A percentile compares a stretch with the other conserved stretches of the same genome.
phyloP scores from a whole-genome alignment of 1,140 invertebrate genomes.

The Euschistus heros region DNA sequence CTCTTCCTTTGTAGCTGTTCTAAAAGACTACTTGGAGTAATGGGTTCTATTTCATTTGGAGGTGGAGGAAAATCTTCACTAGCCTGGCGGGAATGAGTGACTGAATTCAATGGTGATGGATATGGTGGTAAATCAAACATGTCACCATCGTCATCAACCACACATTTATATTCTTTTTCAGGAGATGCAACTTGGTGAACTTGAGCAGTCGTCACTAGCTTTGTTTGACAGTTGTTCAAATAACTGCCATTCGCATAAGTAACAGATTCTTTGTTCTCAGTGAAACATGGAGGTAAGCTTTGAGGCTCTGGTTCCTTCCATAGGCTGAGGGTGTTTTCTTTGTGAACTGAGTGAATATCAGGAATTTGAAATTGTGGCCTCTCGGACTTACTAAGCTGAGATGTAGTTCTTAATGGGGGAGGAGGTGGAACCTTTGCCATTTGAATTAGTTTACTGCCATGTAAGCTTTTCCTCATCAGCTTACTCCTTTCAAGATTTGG shows the following conservation, averaged over 20 bases:
- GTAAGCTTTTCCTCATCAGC: constrained; percentile 80
- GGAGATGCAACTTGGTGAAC: constrained; percentile 62
- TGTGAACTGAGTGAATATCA: constrained; percentile 28
- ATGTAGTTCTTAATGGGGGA: constrained; percentile 73
- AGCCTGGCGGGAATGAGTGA: constrained; percentile 66
- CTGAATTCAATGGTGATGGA: constrained; percentile 57
- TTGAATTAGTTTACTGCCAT: constrained; percentile 57
- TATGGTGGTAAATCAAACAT: constrained; percentile 58
- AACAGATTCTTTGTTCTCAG: constrained; percentile 36
- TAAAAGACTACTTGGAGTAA: constrained; percentile 46
- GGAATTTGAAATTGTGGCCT: constrained; percentile 41
- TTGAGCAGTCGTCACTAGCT: constrained; percentile 65
- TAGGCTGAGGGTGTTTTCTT: constrained; percentile 8
- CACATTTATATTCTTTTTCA: constrained; percentile 37
- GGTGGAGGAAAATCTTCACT: constrained; percentile 84
- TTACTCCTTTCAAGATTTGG: constrained; percentile 75
- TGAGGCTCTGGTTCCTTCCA: constrained; percentile 39
- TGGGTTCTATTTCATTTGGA: constrained; percentile 42
- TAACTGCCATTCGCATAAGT: constrained; percentile 43
- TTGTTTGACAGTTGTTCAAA: constrained; percentile 31
- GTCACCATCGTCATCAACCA: constrained; percentile 35
- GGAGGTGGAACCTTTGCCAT: constrained; percentile 76
- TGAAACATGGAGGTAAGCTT: constrained; percentile 22
- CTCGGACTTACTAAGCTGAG: constrained; percentile 51
- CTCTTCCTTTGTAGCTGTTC: constrained; percentile 65